phyloP scores from a whole-genome alignment of 2,888 invertebrate species.

The Meloe dianella region DNA sequence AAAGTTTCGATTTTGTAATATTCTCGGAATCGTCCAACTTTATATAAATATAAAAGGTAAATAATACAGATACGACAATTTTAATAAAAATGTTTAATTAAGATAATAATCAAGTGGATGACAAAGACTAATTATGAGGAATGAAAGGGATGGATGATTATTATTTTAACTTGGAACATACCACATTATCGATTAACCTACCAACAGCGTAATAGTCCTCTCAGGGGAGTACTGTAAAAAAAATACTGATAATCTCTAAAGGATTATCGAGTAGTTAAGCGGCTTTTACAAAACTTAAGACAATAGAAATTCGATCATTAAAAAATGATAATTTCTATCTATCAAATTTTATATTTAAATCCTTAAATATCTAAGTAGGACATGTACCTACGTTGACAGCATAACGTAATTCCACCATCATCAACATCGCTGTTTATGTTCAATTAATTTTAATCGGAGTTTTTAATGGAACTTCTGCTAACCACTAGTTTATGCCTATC shows the following conservation, averaged over 20 bases:
- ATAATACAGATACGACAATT: background rate
- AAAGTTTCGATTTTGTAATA: background rate
- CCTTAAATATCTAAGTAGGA: background rate
- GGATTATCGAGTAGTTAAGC: background rate
- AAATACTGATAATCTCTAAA: background rate
- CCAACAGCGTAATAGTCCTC: background rate
- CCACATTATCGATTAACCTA: background rate
- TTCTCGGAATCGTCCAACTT: background rate
- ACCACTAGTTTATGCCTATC: background rate
- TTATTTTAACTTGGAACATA: background rate
- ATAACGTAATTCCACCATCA: background rate
- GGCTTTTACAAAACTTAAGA: background rate
- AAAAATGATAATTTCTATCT: too few species aligned
- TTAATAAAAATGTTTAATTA: background rate
- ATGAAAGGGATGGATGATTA: background rate
- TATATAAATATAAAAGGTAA: background rate
- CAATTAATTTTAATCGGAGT: conserved; percentile 8
- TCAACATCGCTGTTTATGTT: background rate
- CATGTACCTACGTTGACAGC: background rate
- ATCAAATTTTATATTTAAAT: background rate
- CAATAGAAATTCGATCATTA: background rate
- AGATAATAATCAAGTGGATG: background rate
- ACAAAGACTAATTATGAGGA: background rate
- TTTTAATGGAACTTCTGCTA: background rate
- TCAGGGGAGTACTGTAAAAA: background rate